A percentile compares a stretch with the other conserved stretches of the same genome.
Evolutionary conservation across 92 coral and sea anemone genomes (phyloP).

Genomic region (Epizoanthus ramosus): DNA sequence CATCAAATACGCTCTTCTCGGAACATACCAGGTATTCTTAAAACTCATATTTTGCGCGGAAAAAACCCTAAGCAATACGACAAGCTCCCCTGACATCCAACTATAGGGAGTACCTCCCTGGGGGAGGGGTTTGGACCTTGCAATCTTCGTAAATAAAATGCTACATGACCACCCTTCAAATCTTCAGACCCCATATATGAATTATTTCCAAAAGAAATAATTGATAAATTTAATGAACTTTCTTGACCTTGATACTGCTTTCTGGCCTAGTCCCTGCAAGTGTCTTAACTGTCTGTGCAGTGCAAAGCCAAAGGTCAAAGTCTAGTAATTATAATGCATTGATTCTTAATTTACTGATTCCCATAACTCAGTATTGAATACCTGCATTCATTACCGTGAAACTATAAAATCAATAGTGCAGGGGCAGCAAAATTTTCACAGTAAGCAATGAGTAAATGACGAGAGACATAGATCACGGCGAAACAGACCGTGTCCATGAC

Average conservation of each 20-base stretch:
- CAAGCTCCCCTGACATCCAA: too few species aligned
- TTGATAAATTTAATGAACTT: conserved; percentile 15
- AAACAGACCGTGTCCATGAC: neutral
- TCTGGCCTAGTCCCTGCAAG: conserved; percentile 25
- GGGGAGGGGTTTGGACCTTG: conserved; percentile 15
- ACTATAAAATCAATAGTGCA: neutral
- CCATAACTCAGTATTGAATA: neutral
- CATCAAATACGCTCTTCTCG: too few species aligned
- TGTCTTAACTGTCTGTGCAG: conserved; percentile 11
- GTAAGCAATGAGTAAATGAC: too few species aligned
- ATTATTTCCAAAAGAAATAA: conserved; percentile 13
- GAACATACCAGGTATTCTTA: too few species aligned
- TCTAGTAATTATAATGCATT: neutral
- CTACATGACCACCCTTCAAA: conserved; percentile 22
- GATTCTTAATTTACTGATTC: neutral
- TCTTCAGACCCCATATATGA: conserved; percentile 21
- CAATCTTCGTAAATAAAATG: conserved; percentile 16
- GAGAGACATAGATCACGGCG: too few species aligned
- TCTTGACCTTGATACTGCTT: conserved; percentile 20
- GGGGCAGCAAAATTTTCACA: too few species aligned
- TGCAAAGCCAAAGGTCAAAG: conserved; percentile 12
- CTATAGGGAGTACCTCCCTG: too few species aligned
- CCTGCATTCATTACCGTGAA: neutral
- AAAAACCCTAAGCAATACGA: too few species aligned
- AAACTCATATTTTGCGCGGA: too few species aligned